phyloP scores from a whole-genome alignment of 1,140 invertebrate species.

The Stegodyphus mimosarum region DNA sequence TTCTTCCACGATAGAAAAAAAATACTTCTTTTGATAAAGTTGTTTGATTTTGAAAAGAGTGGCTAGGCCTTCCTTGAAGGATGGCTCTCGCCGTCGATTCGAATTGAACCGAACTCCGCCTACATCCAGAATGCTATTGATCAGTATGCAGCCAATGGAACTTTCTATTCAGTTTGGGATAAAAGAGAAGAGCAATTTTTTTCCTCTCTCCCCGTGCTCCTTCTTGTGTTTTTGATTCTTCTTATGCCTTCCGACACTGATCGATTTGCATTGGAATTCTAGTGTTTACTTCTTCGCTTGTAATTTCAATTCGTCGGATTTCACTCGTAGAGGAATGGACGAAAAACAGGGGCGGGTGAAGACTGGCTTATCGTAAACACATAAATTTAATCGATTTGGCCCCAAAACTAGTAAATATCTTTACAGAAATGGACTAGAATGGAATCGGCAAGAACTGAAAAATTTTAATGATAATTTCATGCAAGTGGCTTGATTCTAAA shows the following conservation, averaged over 20 bases:
- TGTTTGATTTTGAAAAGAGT: constrained; percentile 59
- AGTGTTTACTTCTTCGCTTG: constrained; percentile 50
- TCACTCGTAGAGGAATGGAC: not conserved
- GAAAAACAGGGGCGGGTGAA: not conserved
- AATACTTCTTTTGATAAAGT: constrained; percentile 58
- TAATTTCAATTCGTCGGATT: constrained; percentile 53
- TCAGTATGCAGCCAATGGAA: constrained; percentile 52
- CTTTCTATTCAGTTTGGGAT: constrained; percentile 41
- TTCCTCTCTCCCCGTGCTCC: not conserved
- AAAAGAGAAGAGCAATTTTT: constrained; percentile 25
- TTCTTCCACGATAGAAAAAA: constrained; percentile 22
- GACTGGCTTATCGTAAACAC: constrained; percentile 5
- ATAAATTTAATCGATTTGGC: constrained; percentile 47
- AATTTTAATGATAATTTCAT: no score
- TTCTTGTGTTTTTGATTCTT: not conserved
- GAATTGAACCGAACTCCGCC: constrained; percentile 50
- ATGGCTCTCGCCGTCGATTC: constrained; percentile 35
- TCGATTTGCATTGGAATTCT: constrained; percentile 58
- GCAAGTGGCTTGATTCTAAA: no score
- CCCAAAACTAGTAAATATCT: constrained; percentile 11
- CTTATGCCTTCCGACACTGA: constrained; percentile 24
- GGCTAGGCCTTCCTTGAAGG: constrained; percentile 23
- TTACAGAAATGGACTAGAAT: no score
- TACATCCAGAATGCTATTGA: constrained; percentile 54
- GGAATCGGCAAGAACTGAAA: no score